Percentiles rank a stretch among this genome's conserved stretches.
phyloP scores from a whole-genome alignment of 1,140 invertebrate genomes.

The Epicauta chinensis region DNA sequence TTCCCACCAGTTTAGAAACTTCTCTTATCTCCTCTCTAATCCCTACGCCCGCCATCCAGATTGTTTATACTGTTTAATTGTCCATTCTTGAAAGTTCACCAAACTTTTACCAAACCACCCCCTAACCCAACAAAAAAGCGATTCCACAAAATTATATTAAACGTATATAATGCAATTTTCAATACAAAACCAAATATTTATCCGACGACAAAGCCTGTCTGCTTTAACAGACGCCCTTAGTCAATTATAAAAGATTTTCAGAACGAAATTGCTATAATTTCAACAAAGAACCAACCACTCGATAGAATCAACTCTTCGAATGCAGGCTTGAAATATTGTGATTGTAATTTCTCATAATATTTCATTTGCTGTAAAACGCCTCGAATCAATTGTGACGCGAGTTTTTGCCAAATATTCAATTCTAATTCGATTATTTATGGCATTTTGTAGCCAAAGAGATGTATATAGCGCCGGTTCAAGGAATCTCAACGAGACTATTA shows the following conservation, averaged over 20 bases:
- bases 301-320: conserved; percentile 10
- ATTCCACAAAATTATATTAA: no score
- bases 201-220: conserved; percentile 9
- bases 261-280: conserved; percentile 18
- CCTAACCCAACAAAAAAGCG: no score
- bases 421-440: conserved; percentile 2
- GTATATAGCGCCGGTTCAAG: neutral
- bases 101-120: conserved; percentile 11
- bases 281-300: conserved; percentile 11
- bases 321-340: conserved; percentile 15
- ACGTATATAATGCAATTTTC: conserved; percentile 2
- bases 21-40: conserved; percentile 12
- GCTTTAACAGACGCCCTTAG: conserved; percentile 6
- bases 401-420: no score
- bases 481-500: conserved; percentile 12
- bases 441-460: neutral
- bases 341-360: conserved; percentile 23
- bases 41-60: no score
- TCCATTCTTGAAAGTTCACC: conserved; percentile 12
- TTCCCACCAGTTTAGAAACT: conserved; percentile 11
- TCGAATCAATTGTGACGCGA: neutral
- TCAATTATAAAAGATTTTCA: conserved; percentile 21
- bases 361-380: conserved; percentile 9
- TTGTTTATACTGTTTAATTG: conserved; percentile 17
- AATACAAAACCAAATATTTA: conserved; percentile 15